Percentiles rank a stretch among this genome's conserved stretches.
Conservation (phyloP, 2,797 vertebrate genomes). For the Sebastolobus altivelis region DNA sequence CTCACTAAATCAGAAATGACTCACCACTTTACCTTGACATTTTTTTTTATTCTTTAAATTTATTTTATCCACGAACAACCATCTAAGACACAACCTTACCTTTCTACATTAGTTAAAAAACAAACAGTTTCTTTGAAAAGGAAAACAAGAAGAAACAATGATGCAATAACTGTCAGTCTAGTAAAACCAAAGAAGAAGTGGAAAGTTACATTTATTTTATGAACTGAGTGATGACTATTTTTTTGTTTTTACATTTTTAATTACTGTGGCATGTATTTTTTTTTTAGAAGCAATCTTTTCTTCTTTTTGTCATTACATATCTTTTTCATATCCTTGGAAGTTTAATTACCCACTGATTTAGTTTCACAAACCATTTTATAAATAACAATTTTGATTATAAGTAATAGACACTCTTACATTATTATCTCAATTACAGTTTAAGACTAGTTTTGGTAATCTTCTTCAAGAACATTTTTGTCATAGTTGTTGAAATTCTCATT, state of each 20-base stretch:
- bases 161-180: neutral
- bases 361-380: constrained; percentile 1
- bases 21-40: too few species aligned
- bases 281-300: neutral
- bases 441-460: too few species aligned
- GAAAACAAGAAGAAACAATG: neutral
- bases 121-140: neutral
- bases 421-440: constrained; percentile 23
- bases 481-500: too few species aligned
- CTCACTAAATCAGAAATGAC: too few species aligned
- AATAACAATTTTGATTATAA: neutral
- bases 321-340: neutral
- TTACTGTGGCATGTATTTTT: neutral
- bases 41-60: too few species aligned
- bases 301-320: neutral
- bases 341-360: neutral
- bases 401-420: neutral
- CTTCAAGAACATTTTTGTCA: too few species aligned
- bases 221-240: neutral
- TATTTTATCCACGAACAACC: too few species aligned
- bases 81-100: too few species aligned
- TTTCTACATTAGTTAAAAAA: too few species aligned
- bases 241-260: neutral
- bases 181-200: neutral
- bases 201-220: neutral